Percentiles rank a stretch among this genome's conserved stretches.
These are phyloP conservation scores for Saxidomus purpurata DNA, from an alignment of 1,140 invertebrate species.

Conservation along the genomic window DNA sequence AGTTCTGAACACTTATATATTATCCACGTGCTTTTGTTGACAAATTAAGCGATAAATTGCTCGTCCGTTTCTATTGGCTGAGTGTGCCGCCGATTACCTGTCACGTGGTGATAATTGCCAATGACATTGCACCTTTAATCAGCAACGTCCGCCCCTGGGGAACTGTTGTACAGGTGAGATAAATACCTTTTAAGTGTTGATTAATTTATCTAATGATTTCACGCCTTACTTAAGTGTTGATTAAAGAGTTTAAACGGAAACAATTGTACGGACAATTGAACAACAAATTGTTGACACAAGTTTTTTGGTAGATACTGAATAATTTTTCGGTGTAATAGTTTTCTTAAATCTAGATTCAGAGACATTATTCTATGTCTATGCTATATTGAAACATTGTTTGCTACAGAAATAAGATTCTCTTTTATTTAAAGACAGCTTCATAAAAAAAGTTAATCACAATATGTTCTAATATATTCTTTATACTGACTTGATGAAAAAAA, in stretches of 20 bases:
- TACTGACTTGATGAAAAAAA: no score
- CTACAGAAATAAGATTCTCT: no score
- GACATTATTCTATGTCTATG: no score
- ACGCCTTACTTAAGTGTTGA: slow-evolving; percentile 7
- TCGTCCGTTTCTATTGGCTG: not conserved
- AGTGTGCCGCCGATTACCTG: not conserved
- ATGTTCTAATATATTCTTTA: no score
- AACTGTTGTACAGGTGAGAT: slow-evolving; percentile 18
- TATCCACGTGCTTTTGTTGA: slow-evolving; percentile 30
- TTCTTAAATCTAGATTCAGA: no score
- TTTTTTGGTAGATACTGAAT: no score
- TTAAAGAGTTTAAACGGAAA: not conserved
- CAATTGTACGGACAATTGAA: slow-evolving; percentile 9
- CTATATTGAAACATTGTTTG: no score
- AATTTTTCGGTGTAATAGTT: no score
- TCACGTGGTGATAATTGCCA: slow-evolving; percentile 39
- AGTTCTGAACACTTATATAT: not conserved
- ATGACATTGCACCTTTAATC: slow-evolving; percentile 8
- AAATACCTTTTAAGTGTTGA: slow-evolving; percentile 9
- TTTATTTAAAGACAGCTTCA: no score
- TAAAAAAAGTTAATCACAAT: no score
- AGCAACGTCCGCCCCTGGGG: slow-evolving; percentile 25
- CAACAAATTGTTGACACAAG: slow-evolving; percentile 1
- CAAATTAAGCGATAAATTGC: not conserved
- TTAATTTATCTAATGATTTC: slow-evolving; percentile 9